Base-by-base conservation (phyloP, 35 echinoderm and acorn worm species). In the Lytechinus variegatus region DNA sequence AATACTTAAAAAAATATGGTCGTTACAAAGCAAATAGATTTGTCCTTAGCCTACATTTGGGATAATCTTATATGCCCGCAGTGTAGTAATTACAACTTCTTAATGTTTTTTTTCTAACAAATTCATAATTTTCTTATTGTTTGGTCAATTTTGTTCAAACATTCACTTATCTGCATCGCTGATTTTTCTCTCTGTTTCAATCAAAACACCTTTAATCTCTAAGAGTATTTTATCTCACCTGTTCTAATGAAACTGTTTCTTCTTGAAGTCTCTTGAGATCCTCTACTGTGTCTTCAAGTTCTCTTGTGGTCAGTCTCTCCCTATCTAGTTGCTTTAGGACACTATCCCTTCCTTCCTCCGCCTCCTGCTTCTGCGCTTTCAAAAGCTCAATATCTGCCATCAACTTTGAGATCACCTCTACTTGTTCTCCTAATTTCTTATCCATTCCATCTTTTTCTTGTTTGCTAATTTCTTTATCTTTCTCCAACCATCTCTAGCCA, bases 221-320 rank as follows among this genome's bases (percentile, higher is more conserved):
- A n/a, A 24, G 19, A 90, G 27, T 4, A 90, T 3, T 54, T n/a
- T 52, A 52, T 54, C 88, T 93, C n/a, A 93, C 92, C 88, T 96
- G 96, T 54, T 99, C 97, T 56, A 95, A 86, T 21, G 96, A 96
- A 10, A 95, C 94, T 14, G 87, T 99, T 71, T 97, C 97, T 54
- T 96, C 96, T 19, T 96, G 94, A 55, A 95, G 52, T 52, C 95
- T 92, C 56, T 86, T 96, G 3, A 96, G 66, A 29, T 97, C 97
- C 55, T 97, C 97, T 79, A 97, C 33, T 4, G 93, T 95, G 27
- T 89, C 93, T 95, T 99, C 97, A 54, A 99, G 52, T 28, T 94
- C 86, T 28, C 66, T 97, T 5, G 89, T 94, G 27, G 56, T 95
- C 87, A 87, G 54, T 52, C 93, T 94, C 92, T 96, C 95, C 86